Evolutionary conservation across 2,888 invertebrate species (phyloP).

Genomic region (Gortyna flavago): DNA sequence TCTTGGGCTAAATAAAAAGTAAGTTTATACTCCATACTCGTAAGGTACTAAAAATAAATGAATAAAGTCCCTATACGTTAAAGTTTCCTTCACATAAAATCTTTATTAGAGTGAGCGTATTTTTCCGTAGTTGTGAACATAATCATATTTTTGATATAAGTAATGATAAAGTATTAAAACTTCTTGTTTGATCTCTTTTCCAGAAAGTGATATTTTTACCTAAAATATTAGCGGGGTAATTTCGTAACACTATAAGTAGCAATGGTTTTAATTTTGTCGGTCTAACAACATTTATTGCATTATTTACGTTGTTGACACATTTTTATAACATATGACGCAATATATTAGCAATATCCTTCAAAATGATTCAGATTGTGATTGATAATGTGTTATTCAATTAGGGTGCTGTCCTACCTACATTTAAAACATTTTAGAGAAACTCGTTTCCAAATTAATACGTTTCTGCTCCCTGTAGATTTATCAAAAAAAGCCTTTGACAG

Average conservation of each 20-base stretch:
- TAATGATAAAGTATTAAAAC: not conserved
- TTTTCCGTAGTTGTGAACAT: not conserved
- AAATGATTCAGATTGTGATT: no score
- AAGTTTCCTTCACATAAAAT: not conserved
- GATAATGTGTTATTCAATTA: no score
- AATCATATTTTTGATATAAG: no score
- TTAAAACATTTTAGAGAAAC: not conserved
- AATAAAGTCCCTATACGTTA: not conserved
- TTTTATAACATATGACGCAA: no score
- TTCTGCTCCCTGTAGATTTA: slow-evolving; percentile 2
- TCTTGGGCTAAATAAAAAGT: slow-evolving; percentile 13
- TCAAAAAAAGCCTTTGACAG: slow-evolving; percentile 48
- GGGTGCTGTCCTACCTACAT: no score
- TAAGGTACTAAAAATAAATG: slow-evolving; percentile 1
- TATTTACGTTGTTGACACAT: no score
- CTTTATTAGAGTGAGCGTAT: not conserved
- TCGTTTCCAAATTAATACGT: slow-evolving; percentile 2
- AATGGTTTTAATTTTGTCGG: no score
- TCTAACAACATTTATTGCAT: no score
- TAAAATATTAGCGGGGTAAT: not conserved
- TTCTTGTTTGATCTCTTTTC: not conserved
- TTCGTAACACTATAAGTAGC: no score
- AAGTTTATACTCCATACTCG: not conserved
- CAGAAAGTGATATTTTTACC: not conserved
- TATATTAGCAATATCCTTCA: no score